A percentile compares a stretch with the other conserved stretches of the same genome.
phyloP scores from a whole-genome alignment of 2,888 invertebrate genomes.

The Sepiola atlantica region DNA sequence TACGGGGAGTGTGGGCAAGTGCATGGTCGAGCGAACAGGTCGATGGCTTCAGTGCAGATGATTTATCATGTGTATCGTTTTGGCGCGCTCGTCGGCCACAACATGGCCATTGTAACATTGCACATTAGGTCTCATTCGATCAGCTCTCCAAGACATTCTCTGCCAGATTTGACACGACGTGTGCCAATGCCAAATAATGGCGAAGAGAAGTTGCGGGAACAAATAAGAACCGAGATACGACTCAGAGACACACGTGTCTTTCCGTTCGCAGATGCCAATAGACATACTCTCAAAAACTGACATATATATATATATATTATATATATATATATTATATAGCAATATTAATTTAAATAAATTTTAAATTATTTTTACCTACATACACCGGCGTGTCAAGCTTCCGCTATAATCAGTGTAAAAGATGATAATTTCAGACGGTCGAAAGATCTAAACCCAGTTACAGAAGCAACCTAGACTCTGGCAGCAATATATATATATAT shows the following conservation, averaged over 20 bases:
- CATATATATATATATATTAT: background rate
- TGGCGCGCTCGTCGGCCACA: background rate
- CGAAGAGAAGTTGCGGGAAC: background rate
- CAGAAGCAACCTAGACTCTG: too few species aligned
- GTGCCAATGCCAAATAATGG: slow-evolving; percentile 12
- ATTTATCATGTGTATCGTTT: slow-evolving; percentile 32
- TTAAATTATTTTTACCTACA: too few species aligned
- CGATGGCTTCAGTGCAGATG: slow-evolving; percentile 7
- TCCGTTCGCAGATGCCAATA: slow-evolving; percentile 4
- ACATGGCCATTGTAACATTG: background rate
- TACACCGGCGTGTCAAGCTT: too few species aligned
- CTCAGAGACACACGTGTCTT: background rate
- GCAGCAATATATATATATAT: too few species aligned
- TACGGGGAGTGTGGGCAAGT: background rate
- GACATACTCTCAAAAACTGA: background rate
- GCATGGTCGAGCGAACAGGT: background rate
- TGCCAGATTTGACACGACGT: slow-evolving; percentile 32
- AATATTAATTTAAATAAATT: too few species aligned
- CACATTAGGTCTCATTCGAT: slow-evolving; percentile 32
- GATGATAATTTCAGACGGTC: too few species aligned
- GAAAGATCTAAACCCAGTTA: too few species aligned
- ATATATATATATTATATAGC: background rate
- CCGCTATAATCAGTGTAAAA: too few species aligned
- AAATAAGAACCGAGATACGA: background rate
- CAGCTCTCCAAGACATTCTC: slow-evolving; percentile 23